Evolutionary conservation across 2,888 invertebrate genomes (phyloP).

Genomic region (Poecilobothrus nobilitatus): DNA sequence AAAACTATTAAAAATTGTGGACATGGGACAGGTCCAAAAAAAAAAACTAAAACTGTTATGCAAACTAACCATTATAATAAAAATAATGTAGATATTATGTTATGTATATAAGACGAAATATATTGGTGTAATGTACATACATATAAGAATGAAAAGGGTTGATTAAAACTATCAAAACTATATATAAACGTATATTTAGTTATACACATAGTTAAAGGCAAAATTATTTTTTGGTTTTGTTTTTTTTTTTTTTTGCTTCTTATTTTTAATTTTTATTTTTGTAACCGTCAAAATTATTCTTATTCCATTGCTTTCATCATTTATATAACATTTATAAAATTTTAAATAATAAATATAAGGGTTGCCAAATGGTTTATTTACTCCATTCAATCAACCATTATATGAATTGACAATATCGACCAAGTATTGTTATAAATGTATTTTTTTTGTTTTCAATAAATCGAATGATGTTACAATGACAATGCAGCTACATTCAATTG

Average conservation of each 20-base stretch:
- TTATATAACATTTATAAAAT: neutral
- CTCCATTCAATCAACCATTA: no score
- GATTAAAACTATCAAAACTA: neutral
- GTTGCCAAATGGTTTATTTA: no score
- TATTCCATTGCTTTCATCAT: slow-evolving; percentile 5
- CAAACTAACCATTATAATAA: neutral
- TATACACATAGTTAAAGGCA: neutral
- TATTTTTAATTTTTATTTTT: neutral
- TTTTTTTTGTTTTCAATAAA: no score
- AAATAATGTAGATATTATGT: neutral
- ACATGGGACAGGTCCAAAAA: slow-evolving; percentile 19
- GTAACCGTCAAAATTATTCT: neutral
- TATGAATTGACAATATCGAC: no score
- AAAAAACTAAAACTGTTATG: neutral
- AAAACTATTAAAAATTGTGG: slow-evolving; percentile 13
- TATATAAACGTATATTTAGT: neutral
- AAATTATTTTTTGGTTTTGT: neutral
- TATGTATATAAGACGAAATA: no score
- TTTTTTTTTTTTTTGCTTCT: neutral
- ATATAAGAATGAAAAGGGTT: slow-evolving; percentile 16
- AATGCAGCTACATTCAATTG: no score
- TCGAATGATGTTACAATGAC: no score
- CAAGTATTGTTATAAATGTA: no score
- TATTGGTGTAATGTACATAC: no score
- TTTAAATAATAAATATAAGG: no score